These are phyloP conservation scores for Chionodraco myersi DNA, from an alignment of 2,113 vertebrate genomes.

Conservation along the genomic window DNA sequence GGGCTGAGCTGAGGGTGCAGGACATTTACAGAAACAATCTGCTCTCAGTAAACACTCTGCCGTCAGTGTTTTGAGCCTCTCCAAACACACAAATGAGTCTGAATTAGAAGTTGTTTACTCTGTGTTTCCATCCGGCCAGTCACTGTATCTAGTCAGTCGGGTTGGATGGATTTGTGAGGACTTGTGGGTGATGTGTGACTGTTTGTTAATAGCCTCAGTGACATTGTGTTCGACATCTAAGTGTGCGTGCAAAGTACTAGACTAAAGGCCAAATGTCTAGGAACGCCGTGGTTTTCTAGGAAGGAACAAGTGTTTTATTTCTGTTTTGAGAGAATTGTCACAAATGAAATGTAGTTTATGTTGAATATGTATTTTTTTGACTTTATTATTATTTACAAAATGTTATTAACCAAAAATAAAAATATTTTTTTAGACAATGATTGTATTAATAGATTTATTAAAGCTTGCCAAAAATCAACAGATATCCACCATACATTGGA, in stretches of 20 bases:
- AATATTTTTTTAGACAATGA: background rate
- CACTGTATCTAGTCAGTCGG: background rate
- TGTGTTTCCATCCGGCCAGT: slow-evolving; percentile 32
- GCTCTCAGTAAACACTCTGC: slow-evolving; percentile 40
- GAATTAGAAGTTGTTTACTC: slow-evolving; percentile 13
- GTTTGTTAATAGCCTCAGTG: background rate
- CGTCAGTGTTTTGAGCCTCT: slow-evolving; percentile 31
- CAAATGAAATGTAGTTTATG: background rate
- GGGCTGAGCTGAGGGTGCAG: slow-evolving; percentile 23
- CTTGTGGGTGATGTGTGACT: background rate
- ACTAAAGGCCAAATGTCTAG: background rate
- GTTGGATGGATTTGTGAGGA: slow-evolving; percentile 14
- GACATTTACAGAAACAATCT: slow-evolving; percentile 55
- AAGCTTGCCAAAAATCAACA: background rate
- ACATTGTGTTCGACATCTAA: background rate
- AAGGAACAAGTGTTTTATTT: background rate
- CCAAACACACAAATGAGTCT: slow-evolving; percentile 37
- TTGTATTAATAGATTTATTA: background rate
- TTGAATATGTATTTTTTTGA: background rate
- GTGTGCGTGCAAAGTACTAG: background rate
- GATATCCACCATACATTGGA: background rate
- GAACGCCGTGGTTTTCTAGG: background rate
- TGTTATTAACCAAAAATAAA: background rate
- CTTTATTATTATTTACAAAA: background rate
- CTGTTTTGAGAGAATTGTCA: background rate